phyloP scores from a whole-genome alignment of 2,113 vertebrate genomes.

The Hypomesus transpacificus region DNA sequence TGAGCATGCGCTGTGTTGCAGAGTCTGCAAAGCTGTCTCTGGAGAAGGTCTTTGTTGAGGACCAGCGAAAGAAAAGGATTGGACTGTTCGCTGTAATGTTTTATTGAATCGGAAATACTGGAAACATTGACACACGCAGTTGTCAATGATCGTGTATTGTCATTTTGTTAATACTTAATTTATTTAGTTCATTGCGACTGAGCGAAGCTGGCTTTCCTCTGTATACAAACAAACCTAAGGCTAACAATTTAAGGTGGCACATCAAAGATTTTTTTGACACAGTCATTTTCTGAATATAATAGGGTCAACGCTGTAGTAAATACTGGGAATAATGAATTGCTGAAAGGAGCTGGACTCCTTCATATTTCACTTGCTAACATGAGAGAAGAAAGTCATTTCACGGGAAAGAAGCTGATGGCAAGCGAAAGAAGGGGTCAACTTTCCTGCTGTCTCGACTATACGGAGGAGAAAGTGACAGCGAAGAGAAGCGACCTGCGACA shows the following conservation, averaged over 20 bases:
- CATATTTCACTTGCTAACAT: conserved; percentile 62
- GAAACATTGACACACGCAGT: background rate
- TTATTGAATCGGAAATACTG: background rate
- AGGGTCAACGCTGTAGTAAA: background rate
- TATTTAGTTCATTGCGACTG: conserved; percentile 15
- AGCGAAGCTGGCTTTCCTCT: conserved; percentile 29
- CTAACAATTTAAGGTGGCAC: conserved; percentile 40
- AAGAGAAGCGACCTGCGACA: conserved; percentile 44
- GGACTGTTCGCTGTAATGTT: conserved; percentile 8
- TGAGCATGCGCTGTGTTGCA: conserved; percentile 60
- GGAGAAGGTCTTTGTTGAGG: conserved; percentile 50
- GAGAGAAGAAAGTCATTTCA: conserved; percentile 64
- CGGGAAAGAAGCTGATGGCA: conserved; percentile 74
- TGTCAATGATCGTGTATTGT: too few relatives aligned
- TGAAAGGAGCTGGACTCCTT: conserved; percentile 45
- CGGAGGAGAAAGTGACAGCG: conserved; percentile 55
- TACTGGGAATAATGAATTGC: conserved; percentile 36
- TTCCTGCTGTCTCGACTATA: conserved; percentile 60
- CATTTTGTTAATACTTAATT: too few relatives aligned
- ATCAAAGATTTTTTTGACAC: too few relatives aligned
- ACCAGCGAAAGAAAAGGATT: conserved; percentile 10
- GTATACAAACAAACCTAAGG: conserved; percentile 77
- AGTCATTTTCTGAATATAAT: background rate
- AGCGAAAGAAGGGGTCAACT: conserved; percentile 61
- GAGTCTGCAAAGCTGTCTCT: conserved; percentile 22